Conservation (phyloP, 2,888 invertebrate species). For the Nematopogon swammerdamellus region DNA sequence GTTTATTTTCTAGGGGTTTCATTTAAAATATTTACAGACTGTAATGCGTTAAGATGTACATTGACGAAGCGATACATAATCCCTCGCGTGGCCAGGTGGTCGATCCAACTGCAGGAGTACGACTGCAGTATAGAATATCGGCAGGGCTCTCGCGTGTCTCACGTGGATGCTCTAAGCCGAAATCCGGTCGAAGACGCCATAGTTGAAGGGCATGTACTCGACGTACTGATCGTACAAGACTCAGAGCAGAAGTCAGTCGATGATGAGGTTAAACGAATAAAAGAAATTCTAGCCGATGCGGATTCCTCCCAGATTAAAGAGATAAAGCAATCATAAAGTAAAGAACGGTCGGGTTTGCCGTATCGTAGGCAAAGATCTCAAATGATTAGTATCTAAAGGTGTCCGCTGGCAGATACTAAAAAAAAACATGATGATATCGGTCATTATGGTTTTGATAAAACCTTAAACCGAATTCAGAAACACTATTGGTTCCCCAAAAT, state of each 20-base stretch:
- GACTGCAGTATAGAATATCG: constrained; percentile 15
- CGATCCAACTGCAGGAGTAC: constrained; percentile 14
- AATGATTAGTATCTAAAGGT: constrained; percentile 12
- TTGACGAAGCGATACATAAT: constrained; percentile 12
- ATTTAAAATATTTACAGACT: constrained; percentile 11
- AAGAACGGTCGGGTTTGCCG: constrained; percentile 11
- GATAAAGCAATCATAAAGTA: constrained; percentile 9
- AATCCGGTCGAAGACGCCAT: constrained; percentile 6
- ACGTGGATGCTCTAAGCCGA: constrained; percentile 18
- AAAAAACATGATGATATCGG: constrained; percentile 12
- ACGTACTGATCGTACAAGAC: too few relatives aligned
- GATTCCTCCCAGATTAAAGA: neutral
- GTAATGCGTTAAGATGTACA: constrained; percentile 4
- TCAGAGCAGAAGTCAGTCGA: too few relatives aligned
- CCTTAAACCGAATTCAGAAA: constrained; percentile 16
- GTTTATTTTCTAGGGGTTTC: constrained; percentile 12
- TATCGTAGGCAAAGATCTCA: constrained; percentile 8
- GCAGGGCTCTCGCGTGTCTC: constrained; percentile 12
- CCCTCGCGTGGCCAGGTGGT: constrained; percentile 17
- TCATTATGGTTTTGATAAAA: constrained; percentile 18
- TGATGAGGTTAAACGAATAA: constrained; percentile 1
- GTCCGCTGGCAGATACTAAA: constrained; percentile 11
- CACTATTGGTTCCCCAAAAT: constrained; percentile 30
- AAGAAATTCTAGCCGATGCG: constrained; percentile 1
- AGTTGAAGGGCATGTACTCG: too few relatives aligned